A percentile compares a stretch with the other conserved stretches of the same genome.
Evolutionary conservation across 2,888 invertebrate genomes (phyloP).

Genomic region (Bellardia pandia): DNA sequence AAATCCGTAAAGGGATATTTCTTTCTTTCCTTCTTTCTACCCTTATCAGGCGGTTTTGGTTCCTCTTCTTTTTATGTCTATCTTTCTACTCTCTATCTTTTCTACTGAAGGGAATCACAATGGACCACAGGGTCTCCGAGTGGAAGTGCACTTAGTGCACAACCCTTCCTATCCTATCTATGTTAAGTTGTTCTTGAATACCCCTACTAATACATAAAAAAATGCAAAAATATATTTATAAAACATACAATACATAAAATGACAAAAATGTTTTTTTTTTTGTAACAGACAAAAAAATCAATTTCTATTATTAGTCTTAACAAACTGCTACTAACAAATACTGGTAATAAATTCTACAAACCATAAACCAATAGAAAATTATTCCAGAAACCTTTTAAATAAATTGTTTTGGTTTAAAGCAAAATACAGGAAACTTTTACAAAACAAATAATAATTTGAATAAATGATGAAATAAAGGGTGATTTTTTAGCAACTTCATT

Average conservation of each 20-base stretch:
- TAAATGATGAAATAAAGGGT: neutral
- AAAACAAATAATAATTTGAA: neutral
- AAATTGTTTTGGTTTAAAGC: slow-evolving; percentile 46
- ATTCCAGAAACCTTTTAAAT: slow-evolving; percentile 65
- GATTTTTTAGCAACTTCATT: too few relatives aligned
- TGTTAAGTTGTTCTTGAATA: neutral
- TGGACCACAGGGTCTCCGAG: too few relatives aligned
- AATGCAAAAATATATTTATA: slow-evolving; percentile 21
- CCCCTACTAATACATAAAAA: slow-evolving; percentile 55
- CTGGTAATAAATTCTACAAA: slow-evolving; percentile 56
- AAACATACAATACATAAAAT: slow-evolving; percentile 65
- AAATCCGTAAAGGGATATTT: too few relatives aligned
- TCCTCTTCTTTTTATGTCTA: too few relatives aligned
- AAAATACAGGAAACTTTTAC: neutral
- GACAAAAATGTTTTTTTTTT: slow-evolving; percentile 54
- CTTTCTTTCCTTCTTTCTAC: too few relatives aligned
- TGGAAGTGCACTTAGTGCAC: too few relatives aligned
- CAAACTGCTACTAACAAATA: neutral
- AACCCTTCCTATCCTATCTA: too few relatives aligned
- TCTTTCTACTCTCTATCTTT: too few relatives aligned
- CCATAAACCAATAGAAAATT: slow-evolving; percentile 41
- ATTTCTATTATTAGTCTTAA: slow-evolving; percentile 72
- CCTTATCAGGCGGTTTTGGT: too few relatives aligned
- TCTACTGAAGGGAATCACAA: too few relatives aligned
- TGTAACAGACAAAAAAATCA: slow-evolving; percentile 53